Conservation (phyloP, 1,140 invertebrate genomes). For the Drosophila albomicans region DNA sequence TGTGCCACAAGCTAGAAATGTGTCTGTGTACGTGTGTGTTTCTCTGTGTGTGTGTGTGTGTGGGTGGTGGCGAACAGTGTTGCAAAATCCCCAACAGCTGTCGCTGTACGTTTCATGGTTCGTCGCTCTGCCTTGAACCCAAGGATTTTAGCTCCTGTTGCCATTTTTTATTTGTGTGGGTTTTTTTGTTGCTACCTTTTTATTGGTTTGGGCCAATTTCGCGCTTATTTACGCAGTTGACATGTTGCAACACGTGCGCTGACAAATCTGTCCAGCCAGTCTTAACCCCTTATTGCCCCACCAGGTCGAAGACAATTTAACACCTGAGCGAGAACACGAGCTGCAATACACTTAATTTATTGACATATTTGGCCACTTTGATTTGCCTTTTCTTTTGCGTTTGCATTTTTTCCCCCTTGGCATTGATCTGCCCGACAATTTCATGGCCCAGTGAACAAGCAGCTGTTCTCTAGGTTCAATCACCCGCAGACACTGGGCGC, state of each 20-base stretch:
- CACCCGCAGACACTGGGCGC: conserved; percentile 32
- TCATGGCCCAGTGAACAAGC: conserved; percentile 61
- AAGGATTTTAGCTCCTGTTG: not conserved
- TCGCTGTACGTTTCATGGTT: conserved; percentile 59
- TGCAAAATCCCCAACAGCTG: conserved; percentile 45
- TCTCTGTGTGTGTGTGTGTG: not conserved
- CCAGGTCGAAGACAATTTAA: conserved; percentile 62
- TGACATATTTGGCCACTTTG: conserved; percentile 71
- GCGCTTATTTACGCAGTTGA: conserved; percentile 75
- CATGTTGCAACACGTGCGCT: conserved; percentile 75
- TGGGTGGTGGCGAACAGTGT: conserved; percentile 2
- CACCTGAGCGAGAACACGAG: conserved; percentile 59
- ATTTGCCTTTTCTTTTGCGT: conserved; percentile 61
- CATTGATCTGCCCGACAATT: conserved; percentile 45
- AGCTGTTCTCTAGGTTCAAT: conserved; percentile 56
- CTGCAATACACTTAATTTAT: conserved; percentile 67
- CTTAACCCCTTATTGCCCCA: conserved; percentile 53
- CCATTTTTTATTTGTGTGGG: not conserved
- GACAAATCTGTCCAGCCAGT: conserved; percentile 58
- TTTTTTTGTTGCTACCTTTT: conserved; percentile 9
- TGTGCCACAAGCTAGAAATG: conserved; percentile 44
- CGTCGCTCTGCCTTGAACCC: conserved; percentile 25
- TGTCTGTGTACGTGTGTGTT: not conserved
- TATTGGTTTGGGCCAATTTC: conserved; percentile 58
- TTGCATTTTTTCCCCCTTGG: conserved; percentile 16